These are phyloP conservation scores for Pseudachorutes palmiensis DNA, from an alignment of 1,140 invertebrate species.

Conservation along the genomic window DNA sequence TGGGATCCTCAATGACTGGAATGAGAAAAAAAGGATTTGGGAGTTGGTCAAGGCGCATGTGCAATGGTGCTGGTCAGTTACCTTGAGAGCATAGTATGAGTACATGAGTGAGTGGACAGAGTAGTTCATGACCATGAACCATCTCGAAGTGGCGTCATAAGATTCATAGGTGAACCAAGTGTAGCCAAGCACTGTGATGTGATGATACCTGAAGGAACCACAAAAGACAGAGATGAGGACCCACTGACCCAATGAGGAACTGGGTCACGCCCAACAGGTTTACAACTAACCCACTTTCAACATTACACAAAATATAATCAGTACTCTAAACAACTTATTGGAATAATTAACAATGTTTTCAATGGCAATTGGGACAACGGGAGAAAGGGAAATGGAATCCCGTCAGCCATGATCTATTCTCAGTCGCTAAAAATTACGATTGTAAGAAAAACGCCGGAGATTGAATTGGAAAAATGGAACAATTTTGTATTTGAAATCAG, in stretches of 20 bases:
- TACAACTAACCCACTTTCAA: too few relatives aligned
- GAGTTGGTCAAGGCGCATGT: background rate
- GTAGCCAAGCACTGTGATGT: slow-evolving; percentile 83
- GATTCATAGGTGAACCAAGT: slow-evolving; percentile 87
- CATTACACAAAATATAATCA: too few relatives aligned
- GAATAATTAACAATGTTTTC: too few relatives aligned
- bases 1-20: slow-evolving; percentile 27
- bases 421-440: too few relatives aligned
- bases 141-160: slow-evolving; percentile 86
- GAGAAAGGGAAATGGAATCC: too few relatives aligned
- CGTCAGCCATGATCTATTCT: too few relatives aligned
- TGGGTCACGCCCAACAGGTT: slow-evolving; percentile 37
- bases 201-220: slow-evolving; percentile 63
- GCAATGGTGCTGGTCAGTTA: background rate
- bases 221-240: background rate
- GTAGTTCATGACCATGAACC: slow-evolving; percentile 96
- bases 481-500: too few relatives aligned
- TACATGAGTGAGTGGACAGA: slow-evolving; percentile 54
- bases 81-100: slow-evolving; percentile 44
- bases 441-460: too few relatives aligned
- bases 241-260: slow-evolving; percentile 45
- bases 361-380: too few relatives aligned
- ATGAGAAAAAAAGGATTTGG: background rate
- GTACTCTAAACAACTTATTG: too few relatives aligned
- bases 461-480: too few relatives aligned